phyloP scores from a whole-genome alignment of 1,140 invertebrate genomes.

The Drosophila miranda region DNA sequence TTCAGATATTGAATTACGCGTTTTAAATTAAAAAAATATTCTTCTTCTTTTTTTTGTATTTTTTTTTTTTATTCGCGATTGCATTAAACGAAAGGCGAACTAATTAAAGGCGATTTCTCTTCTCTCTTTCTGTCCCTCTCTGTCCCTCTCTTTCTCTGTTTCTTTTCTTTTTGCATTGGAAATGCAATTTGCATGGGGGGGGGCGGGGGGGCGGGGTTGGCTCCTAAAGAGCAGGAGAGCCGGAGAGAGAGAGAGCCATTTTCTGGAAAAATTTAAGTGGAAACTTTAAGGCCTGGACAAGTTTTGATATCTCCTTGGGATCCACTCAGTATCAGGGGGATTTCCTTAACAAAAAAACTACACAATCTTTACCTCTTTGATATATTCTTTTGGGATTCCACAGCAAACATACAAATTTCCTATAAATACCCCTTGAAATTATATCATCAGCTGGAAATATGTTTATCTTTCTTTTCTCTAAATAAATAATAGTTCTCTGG shows the following conservation, averaged over 20 bases:
- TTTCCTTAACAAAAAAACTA: too few relatives aligned
- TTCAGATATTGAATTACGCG: constrained; percentile 76
- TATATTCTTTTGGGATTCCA: too few relatives aligned
- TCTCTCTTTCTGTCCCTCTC: not conserved
- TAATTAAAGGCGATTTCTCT: constrained; percentile 72
- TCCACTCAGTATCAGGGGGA: too few relatives aligned
- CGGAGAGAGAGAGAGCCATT: not conserved
- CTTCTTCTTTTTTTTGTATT: too few relatives aligned
- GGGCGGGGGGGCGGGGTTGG: constrained; percentile 29
- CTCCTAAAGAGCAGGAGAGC: constrained; percentile 3
- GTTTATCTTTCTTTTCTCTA: too few relatives aligned
- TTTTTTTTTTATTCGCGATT: constrained; percentile 65
- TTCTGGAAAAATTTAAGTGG: too few relatives aligned
- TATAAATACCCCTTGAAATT: too few relatives aligned
- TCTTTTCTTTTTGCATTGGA: constrained; percentile 13
- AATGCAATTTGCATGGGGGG: constrained; percentile 61
- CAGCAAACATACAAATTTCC: too few relatives aligned
- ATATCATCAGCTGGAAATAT: too few relatives aligned
- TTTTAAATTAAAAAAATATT: constrained; percentile 75
- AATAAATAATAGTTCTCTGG: too few relatives aligned
- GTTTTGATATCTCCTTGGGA: too few relatives aligned
- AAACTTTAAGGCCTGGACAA: not conserved
- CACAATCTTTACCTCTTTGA: too few relatives aligned
- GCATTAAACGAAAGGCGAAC: constrained; percentile 76
- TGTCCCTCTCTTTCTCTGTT: not conserved